These are phyloP conservation scores for Drosophila asahinai DNA, from an alignment of 1,140 invertebrate genomes.

Conservation along the genomic window DNA sequence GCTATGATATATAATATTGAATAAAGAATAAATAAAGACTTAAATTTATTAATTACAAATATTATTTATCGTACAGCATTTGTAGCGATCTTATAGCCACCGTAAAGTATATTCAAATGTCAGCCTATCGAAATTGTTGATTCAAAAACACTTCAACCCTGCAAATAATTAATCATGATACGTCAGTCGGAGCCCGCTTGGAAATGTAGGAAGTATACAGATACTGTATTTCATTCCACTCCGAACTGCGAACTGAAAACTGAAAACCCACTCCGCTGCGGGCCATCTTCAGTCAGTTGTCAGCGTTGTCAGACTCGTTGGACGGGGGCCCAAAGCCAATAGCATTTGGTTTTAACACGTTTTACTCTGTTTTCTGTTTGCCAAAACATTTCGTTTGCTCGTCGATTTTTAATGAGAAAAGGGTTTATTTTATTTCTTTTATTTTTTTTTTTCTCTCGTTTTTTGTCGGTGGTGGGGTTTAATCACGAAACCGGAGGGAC, in stretches of 20 bases:
- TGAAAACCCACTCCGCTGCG: conserved; percentile 32
- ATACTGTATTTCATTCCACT: conserved; percentile 17
- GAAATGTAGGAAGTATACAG: conserved; percentile 34
- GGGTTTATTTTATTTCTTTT: conserved; percentile 41
- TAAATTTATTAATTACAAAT: not conserved
- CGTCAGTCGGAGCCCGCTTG: conserved; percentile 25
- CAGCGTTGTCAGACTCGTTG: conserved; percentile 41
- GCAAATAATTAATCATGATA: conserved; percentile 63
- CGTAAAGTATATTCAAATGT: conserved; percentile 32
- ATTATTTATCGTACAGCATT: not conserved
- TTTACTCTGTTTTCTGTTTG: conserved; percentile 49
- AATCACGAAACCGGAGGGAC: conserved; percentile 42
- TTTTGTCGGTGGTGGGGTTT: conserved; percentile 9
- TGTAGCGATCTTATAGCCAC: not conserved
- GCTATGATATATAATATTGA: too few species aligned
- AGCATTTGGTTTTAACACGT: conserved; percentile 61
- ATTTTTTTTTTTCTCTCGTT: conserved; percentile 5
- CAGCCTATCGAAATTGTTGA: conserved; percentile 48
- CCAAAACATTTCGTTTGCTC: conserved; percentile 51
- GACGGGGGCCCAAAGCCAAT: conserved; percentile 40
- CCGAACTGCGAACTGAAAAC: conserved; percentile 13
- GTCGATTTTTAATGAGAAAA: conserved; percentile 63
- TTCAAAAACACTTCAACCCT: conserved; percentile 44
- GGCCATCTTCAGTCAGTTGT: conserved; percentile 53
- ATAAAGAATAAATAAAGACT: not conserved